A percentile compares a stretch with the other conserved stretches of the same genome.
Conservation (phyloP, 2,888 invertebrate genomes). For the Andrena minutula region DNA sequence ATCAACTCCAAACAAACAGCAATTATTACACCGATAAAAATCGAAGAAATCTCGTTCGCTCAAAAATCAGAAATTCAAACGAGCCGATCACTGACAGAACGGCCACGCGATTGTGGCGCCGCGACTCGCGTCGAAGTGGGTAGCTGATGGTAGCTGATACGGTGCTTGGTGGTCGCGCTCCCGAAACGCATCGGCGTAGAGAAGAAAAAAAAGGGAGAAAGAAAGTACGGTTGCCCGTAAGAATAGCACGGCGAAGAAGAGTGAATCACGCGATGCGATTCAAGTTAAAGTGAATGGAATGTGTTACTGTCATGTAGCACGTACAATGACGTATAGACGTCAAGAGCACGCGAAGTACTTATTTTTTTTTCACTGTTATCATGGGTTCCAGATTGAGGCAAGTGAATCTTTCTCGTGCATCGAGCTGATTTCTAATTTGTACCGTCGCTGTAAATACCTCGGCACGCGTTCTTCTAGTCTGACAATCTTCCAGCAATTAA, state of each 20-base stretch:
- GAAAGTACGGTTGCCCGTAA: conserved; percentile 6
- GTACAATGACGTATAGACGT: conserved; percentile 73
- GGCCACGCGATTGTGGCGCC: conserved; percentile 21
- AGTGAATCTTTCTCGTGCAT: conserved; percentile 57
- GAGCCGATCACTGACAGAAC: too few relatives aligned
- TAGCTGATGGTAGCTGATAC: conserved; percentile 37
- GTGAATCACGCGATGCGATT: conserved; percentile 33
- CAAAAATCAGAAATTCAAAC: too few relatives aligned
- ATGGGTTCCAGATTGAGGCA: conserved; percentile 87
- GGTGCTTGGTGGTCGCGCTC: conserved; percentile 18
- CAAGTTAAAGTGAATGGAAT: conserved; percentile 61
- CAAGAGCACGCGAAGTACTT: conserved; percentile 65
- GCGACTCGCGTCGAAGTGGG: conserved; percentile 29
- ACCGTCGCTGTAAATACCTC: neutral
- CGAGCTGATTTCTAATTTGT: neutral
- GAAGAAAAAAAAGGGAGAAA: neutral
- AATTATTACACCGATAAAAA: too few relatives aligned
- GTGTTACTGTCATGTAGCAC: conserved; percentile 67
- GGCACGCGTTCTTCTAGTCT: neutral
- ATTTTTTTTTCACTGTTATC: conserved; percentile 85
- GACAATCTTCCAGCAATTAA: too few relatives aligned
- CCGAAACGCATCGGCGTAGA: neutral
- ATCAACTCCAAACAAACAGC: too few relatives aligned
- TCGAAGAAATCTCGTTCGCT: too few relatives aligned
- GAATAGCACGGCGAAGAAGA: conserved; percentile 23